These are phyloP conservation scores for Naso thynnoides DNA, from an alignment of 2,797 vertebrate species.

Conservation along the genomic window DNA sequence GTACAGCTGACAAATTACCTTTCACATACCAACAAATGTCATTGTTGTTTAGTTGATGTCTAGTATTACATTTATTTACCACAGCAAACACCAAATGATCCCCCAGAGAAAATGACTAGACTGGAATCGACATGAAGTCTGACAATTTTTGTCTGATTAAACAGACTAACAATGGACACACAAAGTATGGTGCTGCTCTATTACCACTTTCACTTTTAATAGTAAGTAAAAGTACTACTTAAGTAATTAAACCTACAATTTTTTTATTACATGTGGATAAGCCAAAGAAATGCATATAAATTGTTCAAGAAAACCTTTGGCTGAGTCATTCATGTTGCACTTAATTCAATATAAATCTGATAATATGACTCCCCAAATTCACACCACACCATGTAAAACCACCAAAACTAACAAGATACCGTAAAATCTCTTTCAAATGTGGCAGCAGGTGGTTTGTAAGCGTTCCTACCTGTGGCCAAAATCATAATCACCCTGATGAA, in stretches of 20 bases:
- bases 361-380: not conserved
- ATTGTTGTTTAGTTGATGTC: too few relatives aligned
- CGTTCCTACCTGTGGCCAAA: conserved; percentile 70
- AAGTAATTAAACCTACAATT: not conserved
- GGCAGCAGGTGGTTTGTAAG: not conserved
- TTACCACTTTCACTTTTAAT: not conserved
- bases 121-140: not conserved
- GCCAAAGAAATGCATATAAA: not conserved
- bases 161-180: not conserved
- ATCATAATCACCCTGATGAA: conserved; percentile 57
- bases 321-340: not conserved
- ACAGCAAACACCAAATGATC: not conserved
- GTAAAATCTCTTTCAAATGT: not conserved
- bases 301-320: not conserved
- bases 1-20: not conserved
- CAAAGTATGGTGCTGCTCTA: not conserved
- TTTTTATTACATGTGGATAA: not conserved
- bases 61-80: too few relatives aligned
- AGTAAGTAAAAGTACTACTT: not conserved
- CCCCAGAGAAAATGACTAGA: not conserved
- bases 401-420: not conserved
- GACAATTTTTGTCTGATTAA: not conserved
- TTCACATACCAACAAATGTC: too few relatives aligned
- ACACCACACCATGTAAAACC: conserved; percentile 14
- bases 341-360: not conserved